Percentiles rank a stretch among this genome's conserved stretches.
These are phyloP conservation scores for Aegotheles bennettii DNA, from an alignment of 2,113 vertebrate genomes.

Conservation along the genomic window DNA sequence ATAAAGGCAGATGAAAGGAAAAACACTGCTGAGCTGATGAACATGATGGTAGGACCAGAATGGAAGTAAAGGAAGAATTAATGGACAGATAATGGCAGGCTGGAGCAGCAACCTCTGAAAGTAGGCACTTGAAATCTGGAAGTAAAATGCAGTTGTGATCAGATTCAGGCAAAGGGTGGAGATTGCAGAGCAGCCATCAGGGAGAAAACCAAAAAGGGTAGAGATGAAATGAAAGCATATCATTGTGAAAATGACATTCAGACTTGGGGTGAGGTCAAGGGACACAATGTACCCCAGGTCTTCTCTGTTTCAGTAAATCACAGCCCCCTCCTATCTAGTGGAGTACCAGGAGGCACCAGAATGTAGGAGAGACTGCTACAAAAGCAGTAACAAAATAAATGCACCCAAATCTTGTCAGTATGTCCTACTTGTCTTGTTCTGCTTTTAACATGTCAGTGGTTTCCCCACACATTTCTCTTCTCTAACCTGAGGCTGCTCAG, in stretches of 20 bases:
- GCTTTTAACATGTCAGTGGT: background rate
- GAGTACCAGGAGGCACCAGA: background rate
- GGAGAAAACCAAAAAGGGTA: background rate
- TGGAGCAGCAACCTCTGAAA: background rate
- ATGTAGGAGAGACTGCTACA: background rate
- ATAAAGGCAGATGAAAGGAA: background rate
- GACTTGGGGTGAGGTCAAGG: background rate
- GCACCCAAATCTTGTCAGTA: background rate
- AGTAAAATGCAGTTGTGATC: background rate
- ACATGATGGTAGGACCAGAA: background rate
- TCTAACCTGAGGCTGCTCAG: background rate
- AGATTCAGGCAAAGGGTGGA: background rate
- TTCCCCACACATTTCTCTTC: background rate
- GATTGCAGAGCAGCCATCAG: background rate
- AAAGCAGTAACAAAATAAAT: fast-evolving
- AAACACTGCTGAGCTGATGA: background rate
- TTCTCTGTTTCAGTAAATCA: background rate
- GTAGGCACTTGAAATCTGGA: background rate
- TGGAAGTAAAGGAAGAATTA: background rate
- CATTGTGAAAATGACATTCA: background rate
- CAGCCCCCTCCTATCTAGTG: no score
- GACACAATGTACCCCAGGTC: background rate
- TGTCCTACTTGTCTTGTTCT: background rate
- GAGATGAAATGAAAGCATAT: background rate
- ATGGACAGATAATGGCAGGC: background rate